Base-by-base conservation (phyloP, 1,140 invertebrate species). In the Brachionus paranguensis region DNA sequence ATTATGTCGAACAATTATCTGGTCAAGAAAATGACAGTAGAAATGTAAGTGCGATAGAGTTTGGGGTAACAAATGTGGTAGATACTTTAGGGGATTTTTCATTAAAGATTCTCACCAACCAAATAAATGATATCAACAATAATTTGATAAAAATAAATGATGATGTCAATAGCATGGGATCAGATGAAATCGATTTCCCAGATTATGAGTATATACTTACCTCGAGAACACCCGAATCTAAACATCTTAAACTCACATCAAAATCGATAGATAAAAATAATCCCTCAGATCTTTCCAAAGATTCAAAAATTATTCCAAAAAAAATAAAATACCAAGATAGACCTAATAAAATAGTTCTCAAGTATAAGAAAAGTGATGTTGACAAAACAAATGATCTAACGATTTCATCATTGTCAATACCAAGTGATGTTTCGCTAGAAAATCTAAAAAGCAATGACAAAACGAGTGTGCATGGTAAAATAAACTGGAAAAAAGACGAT, bases 191-290 rank as follows among this genome's bases (percentile, higher is more conserved):
- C 3, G 33, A n/a, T 78, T 78, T 29, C 3, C 43, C 20, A 27
- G 45, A 78, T 55, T 64, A 79, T 64, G 50, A 79, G 2, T 79
- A 79, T 60, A 60, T 60, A 60, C 55, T 76, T 7, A 64, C n/a
- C 29, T 37, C 50, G 10, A 41, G 55, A 64, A 41, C 7, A 33
- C 8, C 27, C 37, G 53, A 64, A 41, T 47, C 6, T 17, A 60
- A 79, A 8, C n/a, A 60, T 60, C 5, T 24, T 1, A 60, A 24
- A 60, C 0, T 20, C 7, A 8, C n/a, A 20, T 24, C 53, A 60
- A 60, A 60, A 7, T 20, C 20, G 20, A 20, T 20, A 1, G 17
- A 24, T 20, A 60, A 60, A 60, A 24, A 20, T 10, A 2, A 60
- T 27, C 10, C 20, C 6, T 60, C 20, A 53, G 7, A 17, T 53